Evolutionary conservation across 1,140 invertebrate species (phyloP), one percentile per base, ranked within the genome.

Genomic region (Pogonomyrmex barbatus): DNA sequence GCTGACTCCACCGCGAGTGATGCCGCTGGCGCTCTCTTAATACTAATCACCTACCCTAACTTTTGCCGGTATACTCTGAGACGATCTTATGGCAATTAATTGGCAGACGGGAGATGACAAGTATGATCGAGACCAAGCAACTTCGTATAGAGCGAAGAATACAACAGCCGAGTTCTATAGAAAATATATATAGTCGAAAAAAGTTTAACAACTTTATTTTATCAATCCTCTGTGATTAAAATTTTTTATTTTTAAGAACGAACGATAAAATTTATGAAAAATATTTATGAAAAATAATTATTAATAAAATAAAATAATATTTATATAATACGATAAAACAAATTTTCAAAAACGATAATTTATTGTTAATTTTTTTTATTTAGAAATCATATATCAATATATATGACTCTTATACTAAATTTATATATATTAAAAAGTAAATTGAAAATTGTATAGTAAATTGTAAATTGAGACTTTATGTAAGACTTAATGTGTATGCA

Each of bases 81-180:
- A 91, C 50, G 87, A 90, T 87, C 87, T 87, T 91, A 92, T 93
- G 92, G 92, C 93, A 93, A 93, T 93, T 90, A 85, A 89, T 93
- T 87, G 93, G 89, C 89, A 91, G 73, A 90, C 86, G 87, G 10
- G 84, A 81, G 63, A 88, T 50, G 79, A 82, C 68, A 58, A 68
- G 24, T 2, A 50, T 82, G 68, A 83, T 83, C 79, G 79, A 83
- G 68, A 83, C 45, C n/a, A 12, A 45, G 50, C 2, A 45, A 58
- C 24, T n/a, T 79, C 39, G 33, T 50, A 50, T 10, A 42, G 2
- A 73, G 24, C 24, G 24, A 82, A 82, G 52, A 60, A n/a, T 60
- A 75, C 30, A 83, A 50, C n/a, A 4, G 17, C 8, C 17, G 33
- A 76, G 33, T 78, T 52, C 17, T 8, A 65, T 1, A 52, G 30